Base-by-base conservation (phyloP, 2,113 vertebrate species). In the Colius striatus region DNA sequence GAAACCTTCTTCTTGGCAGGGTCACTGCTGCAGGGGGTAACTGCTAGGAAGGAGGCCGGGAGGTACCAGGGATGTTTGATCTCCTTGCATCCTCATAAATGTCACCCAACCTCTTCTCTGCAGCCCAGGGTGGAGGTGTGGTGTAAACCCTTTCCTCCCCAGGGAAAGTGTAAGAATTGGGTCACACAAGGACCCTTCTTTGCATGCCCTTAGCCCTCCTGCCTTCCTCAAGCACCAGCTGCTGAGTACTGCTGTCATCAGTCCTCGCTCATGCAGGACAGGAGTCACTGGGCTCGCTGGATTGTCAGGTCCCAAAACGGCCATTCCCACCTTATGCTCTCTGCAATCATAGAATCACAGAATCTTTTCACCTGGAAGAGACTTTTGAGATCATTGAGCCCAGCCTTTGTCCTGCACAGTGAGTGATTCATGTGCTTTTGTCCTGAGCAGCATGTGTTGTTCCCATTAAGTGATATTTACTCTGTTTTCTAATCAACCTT, bases 211-310 rank as follows among this genome's bases (percentile, higher is more conserved):
- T 25, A 34, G 13, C 50, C 62, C 62, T 70, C 11, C 9, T 45
- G 34, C 22, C 32, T 67, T 66, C 16, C 11, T 73, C 13, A 65
- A 27, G 23, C 12, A 57, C 30, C 1, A 2, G 50, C 16, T 19
- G 15, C 23, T 0, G 1, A 36, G 26, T 0, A 1, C 23, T 75
- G 55, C n/a, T 70, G 11, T 76, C n/a, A 34, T 34, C 0, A 1
- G 16, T 70, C 43, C 41, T 83, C 30, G 48, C 13, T 9, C 17
- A 10, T 16, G 25, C 9, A 57, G 10, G 50, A 71, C 62, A 71
- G 0, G 5, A 77, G 65, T 50, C 10, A 13, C 16, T 63, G 21
- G 50, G 18, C 41, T 63, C 43, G 36, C 14, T 11, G 38, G 23
- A 29, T 43, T 36, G 26, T 63, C 48, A 45, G 26, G 27, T 21